Base-by-base conservation (phyloP, 2,797 vertebrate genomes). In the Intellagama lesueurii region DNA sequence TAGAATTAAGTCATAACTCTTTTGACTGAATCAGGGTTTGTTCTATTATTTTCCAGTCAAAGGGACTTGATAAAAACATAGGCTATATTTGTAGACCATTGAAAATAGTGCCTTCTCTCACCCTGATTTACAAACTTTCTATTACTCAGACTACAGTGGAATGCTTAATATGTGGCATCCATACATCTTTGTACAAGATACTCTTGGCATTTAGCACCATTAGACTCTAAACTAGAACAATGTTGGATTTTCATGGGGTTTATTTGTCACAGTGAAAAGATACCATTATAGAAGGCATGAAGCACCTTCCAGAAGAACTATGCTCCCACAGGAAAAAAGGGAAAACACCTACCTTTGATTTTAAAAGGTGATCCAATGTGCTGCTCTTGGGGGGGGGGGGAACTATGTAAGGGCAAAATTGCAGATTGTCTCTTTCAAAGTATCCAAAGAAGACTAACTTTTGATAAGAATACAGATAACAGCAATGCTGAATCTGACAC, bases 31-130 rank as follows among this genome's bases (percentile, higher is more conserved):
- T 35, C 44, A 44, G 49, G 52, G 32, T 68, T 72, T 81, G n/a
- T 87, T 70, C 76, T 80, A 87, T 87, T 80, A 80, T 87, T 87
- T 87, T 87, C 49, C 16, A 56, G 68, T 80, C 44, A 60, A 81
- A 70, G 68, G 44, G 35, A 73, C 68, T 87, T 87, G 78, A 87
- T 81, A 78, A 87, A 81, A 87, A 87, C 28, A 11, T 86, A n/a
- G 56, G 85, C 56, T 86, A 77, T 86, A 77, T 86, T 77, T 81
- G 68, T 81, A 64, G 49, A 52, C 14, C 68, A 30, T 49, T 26
- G 68, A 81, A 64, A 81, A 44, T 64, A 44, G n/a, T 73, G 32
- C 47, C 69, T 60, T 87, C 60, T 73, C 86, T 73, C 35, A n/a
- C 69, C 32, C 68, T 87, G 68, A 87, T 87, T 81, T 87, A 72